phyloP scores from a whole-genome alignment of 2,113 vertebrate genomes.

The Oryzias curvinotus region DNA sequence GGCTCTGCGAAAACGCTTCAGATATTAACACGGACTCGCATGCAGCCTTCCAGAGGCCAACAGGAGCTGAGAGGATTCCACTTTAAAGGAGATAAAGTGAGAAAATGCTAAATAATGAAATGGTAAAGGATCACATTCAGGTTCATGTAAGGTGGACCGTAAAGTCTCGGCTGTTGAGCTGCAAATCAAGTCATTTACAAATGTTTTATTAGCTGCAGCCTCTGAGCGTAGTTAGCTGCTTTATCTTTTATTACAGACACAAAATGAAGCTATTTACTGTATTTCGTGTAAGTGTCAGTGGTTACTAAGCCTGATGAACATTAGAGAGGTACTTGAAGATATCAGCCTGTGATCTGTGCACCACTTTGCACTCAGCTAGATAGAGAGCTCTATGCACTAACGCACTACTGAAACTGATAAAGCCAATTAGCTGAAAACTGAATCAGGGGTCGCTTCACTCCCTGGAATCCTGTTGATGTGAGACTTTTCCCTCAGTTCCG shows the following conservation, averaged over 20 bases:
- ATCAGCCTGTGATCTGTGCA: slow-evolving; percentile 47
- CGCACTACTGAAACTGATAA: slow-evolving; percentile 15
- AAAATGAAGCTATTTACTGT: slow-evolving; percentile 18
- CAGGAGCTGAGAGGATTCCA: too few relatives aligned
- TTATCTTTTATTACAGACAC: background rate
- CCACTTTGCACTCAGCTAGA: slow-evolving; percentile 36
- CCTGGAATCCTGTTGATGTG: slow-evolving; percentile 5
- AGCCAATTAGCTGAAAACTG: slow-evolving; percentile 37
- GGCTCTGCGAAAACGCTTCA: too few relatives aligned
- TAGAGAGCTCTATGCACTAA: slow-evolving; percentile 36
- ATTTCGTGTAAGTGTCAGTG: slow-evolving; percentile 20
- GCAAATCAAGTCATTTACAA: too few relatives aligned
- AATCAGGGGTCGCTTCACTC: slow-evolving; percentile 30
- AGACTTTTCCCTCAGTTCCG: slow-evolving; percentile 2
- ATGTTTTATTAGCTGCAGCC: too few relatives aligned
- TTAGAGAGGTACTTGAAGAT: slow-evolving; percentile 46
- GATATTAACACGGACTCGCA: too few relatives aligned
- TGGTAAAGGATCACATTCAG: too few relatives aligned
- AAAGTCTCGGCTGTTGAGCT: too few relatives aligned
- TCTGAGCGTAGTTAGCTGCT: too few relatives aligned
- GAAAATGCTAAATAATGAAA: too few relatives aligned
- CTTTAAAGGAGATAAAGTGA: too few relatives aligned
- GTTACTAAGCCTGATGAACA: slow-evolving; percentile 36
- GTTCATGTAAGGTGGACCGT: too few relatives aligned
- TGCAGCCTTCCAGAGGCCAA: too few relatives aligned